Conservation (phyloP, 1,140 invertebrate genomes). For the Cyclargus thomasi region DNA sequence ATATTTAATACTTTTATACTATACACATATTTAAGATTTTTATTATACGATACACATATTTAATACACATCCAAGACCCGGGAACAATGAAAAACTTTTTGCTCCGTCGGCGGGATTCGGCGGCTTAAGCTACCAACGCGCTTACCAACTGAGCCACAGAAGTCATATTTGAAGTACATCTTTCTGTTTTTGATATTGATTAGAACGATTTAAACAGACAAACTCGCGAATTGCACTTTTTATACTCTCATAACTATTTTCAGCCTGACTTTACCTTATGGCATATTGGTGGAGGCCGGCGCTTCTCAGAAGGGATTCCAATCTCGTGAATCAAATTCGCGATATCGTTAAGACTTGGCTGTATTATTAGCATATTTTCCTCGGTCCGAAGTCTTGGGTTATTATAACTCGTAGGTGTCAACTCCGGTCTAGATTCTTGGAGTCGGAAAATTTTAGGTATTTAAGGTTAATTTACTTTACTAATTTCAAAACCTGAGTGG, state of each 20-base stretch:
- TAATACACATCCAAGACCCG: no score
- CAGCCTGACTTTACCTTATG: neutral
- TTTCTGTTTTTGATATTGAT: no score
- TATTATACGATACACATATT: no score
- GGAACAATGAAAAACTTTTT: no score
- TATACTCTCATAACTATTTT: neutral
- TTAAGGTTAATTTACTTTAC: neutral
- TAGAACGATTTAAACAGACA: no score
- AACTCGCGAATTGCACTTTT: neutral
- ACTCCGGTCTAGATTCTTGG: neutral
- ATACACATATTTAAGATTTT: no score
- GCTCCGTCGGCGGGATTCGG: no score
- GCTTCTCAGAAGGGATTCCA: constrained; percentile 7
- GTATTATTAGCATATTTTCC: constrained; percentile 7
- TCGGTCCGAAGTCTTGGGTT: neutral
- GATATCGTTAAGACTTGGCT: neutral
- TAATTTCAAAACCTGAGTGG: no score
- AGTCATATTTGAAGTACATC: no score
- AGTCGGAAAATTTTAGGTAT: neutral
- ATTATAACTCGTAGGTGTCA: constrained; percentile 5
- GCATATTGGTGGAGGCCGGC: neutral
- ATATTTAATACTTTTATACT: no score
- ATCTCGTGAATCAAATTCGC: constrained; percentile 3
- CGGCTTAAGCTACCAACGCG: no score
- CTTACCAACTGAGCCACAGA: no score